A percentile compares a stretch with the other conserved stretches of the same genome.
phyloP scores from a whole-genome alignment of 2,888 invertebrate genomes.

The Glyphotaelius pellucidus region DNA sequence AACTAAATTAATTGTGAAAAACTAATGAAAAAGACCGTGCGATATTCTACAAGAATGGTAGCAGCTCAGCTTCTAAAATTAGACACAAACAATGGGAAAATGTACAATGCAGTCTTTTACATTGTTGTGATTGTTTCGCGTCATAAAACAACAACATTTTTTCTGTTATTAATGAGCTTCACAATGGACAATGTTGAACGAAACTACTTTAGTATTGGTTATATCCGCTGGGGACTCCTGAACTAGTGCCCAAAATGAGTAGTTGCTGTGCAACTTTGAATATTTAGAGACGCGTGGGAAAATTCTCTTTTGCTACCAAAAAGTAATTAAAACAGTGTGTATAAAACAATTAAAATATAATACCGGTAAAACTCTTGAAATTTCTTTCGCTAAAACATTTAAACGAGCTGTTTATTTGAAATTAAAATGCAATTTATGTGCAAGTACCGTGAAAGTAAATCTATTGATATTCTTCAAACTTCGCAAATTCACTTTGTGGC shows the following conservation, averaged over 20 bases:
- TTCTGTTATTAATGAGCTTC: neutral
- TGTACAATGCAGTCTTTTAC: neutral
- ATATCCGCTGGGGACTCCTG: neutral
- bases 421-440: too few relatives aligned
- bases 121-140: constrained; percentile 6
- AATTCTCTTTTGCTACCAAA: neutral
- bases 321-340: neutral
- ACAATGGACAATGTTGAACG: constrained; percentile 10
- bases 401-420: too few relatives aligned
- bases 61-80: neutral
- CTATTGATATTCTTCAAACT: too few relatives aligned
- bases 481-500: too few relatives aligned
- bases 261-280: neutral
- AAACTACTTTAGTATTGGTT: neutral
- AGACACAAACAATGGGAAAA: neutral
- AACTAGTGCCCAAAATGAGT: neutral
- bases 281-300: neutral
- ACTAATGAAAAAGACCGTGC: neutral
- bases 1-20: neutral
- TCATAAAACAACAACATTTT: constrained; percentile 17
- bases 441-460: too few relatives aligned
- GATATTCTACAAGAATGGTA: neutral
- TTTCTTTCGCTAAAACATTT: neutral
- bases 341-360: neutral
- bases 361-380: neutral